Conservation (phyloP, 92 coral and sea anemone genomes). For the Micromussa lordhowensis region DNA sequence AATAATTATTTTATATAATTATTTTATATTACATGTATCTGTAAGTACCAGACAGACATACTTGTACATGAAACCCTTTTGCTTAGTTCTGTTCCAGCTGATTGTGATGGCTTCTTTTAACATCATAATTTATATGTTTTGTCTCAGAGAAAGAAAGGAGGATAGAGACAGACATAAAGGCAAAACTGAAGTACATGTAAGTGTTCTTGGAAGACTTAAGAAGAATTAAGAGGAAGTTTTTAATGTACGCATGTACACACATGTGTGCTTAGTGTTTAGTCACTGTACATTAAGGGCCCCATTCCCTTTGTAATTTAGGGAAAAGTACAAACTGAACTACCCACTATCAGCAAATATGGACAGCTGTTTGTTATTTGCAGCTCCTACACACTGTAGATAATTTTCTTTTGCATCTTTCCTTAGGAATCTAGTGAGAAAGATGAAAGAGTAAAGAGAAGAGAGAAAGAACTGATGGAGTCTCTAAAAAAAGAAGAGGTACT, state of each 20-base stretch:
- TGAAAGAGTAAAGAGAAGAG: conserved; percentile 64
- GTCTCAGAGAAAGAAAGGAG: conserved; percentile 12
- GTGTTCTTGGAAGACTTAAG: neutral
- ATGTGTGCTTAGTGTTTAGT: neutral
- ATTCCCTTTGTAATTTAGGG: neutral
- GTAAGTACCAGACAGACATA: too few relatives aligned
- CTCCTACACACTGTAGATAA: neutral
- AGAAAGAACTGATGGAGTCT: conserved; percentile 76
- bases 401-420: neutral
- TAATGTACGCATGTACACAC: too few relatives aligned
- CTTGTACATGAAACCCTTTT: too few relatives aligned
- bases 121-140: neutral
- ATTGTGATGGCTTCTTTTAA: neutral
- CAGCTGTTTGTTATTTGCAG: neutral
- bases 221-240: too few relatives aligned
- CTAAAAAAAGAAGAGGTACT: conserved; percentile 72
- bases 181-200: conserved; percentile 24
- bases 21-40: too few relatives aligned
- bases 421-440: conserved; percentile 34
- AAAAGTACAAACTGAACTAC: neutral
- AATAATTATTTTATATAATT: too few relatives aligned
- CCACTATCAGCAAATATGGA: neutral
- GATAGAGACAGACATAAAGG: conserved; percentile 36
- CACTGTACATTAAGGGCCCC: neutral
- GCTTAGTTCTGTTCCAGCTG: neutral